Base-by-base conservation (phyloP, 2,888 invertebrate genomes). In the Amiota communis region DNA sequence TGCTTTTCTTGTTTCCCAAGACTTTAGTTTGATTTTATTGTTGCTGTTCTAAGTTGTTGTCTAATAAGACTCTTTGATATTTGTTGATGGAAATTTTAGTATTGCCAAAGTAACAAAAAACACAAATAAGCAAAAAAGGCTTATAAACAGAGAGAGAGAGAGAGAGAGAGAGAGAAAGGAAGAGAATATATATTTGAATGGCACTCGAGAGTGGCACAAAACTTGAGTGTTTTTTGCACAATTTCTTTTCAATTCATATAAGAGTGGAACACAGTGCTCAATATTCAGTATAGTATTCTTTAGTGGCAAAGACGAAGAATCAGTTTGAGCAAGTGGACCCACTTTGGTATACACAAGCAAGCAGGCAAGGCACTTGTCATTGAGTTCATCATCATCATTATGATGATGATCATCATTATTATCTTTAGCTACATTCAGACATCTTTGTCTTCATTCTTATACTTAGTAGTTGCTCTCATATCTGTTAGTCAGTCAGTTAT, bases 221-320 rank as follows among this genome's bases (percentile, higher is more conserved):
- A 63, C 80, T 81, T 84, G 83, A 82, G 82, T 82, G 82, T 81
- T 82, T 82, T 82, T 81, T 82, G 84, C 82, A 84, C 82, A 82
- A 84, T 84, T 82, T 84, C 82, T 81, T 82, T 82, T 84, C 81
- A 82, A 84, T 82, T 84, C 80, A 84, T 63, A 46, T 46, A 63
- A 36, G 63, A 63, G 63, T 36, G 36, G 36, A 36, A 36, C 6
- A 36, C 12, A 63, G 46, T 46, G 46, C 46, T 13, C 13, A n/a
- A 0, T n/a, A 36, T 36, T 36, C 36, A 36, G 36, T 36, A 36
- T 36, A n/a, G n/a, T n/a, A 36, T 36, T 36, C 36, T 36, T 36
- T 36, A 36, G 36, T 36, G 6, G 4, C 36, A 36, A 36, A 3
- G 36, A 36, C 2, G 36, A 15, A 59, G 59, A 59, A 20, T 20